A percentile compares a stretch with the other conserved stretches of the same genome.
phyloP scores from a whole-genome alignment of 2,797 vertebrate species.

The Toxotes lorentzi region DNA sequence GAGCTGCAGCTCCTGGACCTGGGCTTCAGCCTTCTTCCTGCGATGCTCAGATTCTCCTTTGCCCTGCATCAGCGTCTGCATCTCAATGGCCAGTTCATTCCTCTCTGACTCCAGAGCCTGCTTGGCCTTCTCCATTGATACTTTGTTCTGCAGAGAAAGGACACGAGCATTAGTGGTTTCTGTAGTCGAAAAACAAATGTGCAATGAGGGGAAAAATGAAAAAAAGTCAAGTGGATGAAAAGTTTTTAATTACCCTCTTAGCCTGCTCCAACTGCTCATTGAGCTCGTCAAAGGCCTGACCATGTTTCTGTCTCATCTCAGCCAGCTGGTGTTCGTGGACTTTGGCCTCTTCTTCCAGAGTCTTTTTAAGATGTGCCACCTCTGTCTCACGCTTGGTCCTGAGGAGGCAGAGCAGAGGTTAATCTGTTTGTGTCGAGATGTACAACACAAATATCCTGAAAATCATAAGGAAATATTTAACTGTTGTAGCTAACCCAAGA shows the following conservation, averaged over 20 bases:
- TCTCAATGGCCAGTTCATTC: slow-evolving; percentile 92
- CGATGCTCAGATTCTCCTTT: slow-evolving; percentile 95
- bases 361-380: slow-evolving; percentile 93
- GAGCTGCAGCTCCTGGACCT: slow-evolving; percentile 93
- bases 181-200: not conserved
- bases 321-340: slow-evolving; percentile 91
- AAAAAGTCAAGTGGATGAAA: too few relatives aligned
- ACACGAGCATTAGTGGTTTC: not conserved
- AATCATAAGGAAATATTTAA: not conserved
- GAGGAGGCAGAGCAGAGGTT: slow-evolving; percentile 3
- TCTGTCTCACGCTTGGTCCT: slow-evolving; percentile 96
- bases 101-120: slow-evolving; percentile 94
- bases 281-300: slow-evolving; percentile 94
- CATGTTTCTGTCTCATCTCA: slow-evolving; percentile 96
- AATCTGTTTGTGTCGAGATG: not conserved
- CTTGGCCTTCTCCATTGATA: slow-evolving; percentile 95
- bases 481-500: not conserved
- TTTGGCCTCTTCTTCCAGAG: slow-evolving; percentile 92
- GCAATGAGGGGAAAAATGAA: not conserved
- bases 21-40: slow-evolving; percentile 92
- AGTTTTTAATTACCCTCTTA: slow-evolving; percentile 87
- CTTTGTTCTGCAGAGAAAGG: slow-evolving; percentile 89
- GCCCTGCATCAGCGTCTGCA: slow-evolving; percentile 92
- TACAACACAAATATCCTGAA: not conserved
- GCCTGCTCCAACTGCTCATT: slow-evolving; percentile 97